phyloP scores from a whole-genome alignment of 2,888 invertebrate genomes.

The Dynastes tityus region DNA sequence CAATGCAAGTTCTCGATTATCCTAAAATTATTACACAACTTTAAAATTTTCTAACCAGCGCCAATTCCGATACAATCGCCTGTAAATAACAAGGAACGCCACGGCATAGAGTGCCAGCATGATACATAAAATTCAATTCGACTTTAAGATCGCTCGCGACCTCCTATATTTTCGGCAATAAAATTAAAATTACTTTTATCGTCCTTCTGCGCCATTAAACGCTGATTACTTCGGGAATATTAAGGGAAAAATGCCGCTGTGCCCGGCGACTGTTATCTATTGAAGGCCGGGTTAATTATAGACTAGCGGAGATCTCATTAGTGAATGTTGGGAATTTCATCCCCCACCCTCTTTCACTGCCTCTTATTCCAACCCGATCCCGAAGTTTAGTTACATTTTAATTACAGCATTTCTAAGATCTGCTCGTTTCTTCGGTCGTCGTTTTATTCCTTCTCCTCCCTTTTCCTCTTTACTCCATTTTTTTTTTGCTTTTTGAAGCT shows the following conservation, averaged over 20 bases:
- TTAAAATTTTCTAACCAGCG: conserved; percentile 7
- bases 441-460: too few relatives aligned
- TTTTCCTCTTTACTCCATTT: too few relatives aligned
- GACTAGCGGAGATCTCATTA: conserved; percentile 55
- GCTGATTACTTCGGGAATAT: conserved; percentile 64
- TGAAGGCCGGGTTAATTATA: conserved; percentile 63
- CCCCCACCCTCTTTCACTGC: too few relatives aligned
- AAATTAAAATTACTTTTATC: conserved; percentile 66
- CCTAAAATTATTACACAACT: too few relatives aligned
- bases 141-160: conserved; percentile 29
- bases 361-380: conserved; percentile 51
- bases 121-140: conserved; percentile 40
- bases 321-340: conserved; percentile 57
- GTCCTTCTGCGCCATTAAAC: conserved; percentile 65
- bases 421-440: conserved; percentile 53
- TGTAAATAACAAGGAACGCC: conserved; percentile 15
- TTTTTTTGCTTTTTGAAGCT: too few relatives aligned
- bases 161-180: conserved; percentile 61
- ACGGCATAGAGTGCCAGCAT: neutral
- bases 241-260: conserved; percentile 59
- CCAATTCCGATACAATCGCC: conserved; percentile 20
- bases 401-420: conserved; percentile 60
- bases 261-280: conserved; percentile 59
- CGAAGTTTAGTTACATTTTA: conserved; percentile 61
- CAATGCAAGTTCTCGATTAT: too few relatives aligned